Conservation (phyloP, 2,888 invertebrate species). For the Suillia variegata region DNA sequence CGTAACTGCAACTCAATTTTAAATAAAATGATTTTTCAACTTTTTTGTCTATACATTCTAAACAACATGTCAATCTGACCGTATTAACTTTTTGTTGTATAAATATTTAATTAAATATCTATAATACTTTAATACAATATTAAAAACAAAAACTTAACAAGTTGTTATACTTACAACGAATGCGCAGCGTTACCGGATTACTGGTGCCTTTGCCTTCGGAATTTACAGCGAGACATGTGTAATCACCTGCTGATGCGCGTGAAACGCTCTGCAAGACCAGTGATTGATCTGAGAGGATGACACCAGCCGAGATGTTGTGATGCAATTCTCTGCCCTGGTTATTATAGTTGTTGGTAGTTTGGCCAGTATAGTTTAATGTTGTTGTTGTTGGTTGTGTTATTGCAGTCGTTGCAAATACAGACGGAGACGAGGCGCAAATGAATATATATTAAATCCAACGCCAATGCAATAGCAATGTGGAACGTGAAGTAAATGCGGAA, state of each 20-base stretch:
- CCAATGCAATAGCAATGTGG: no score
- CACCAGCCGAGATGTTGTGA: conserved; percentile 80
- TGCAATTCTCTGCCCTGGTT: conserved; percentile 78
- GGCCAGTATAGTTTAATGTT: not conserved
- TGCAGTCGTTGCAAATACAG: conserved; percentile 12
- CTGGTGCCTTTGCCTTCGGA: conserved; percentile 81
- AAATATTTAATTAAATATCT: no score
- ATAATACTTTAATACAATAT: not conserved
- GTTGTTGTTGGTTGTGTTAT: conserved; percentile 6
- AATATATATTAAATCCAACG: not conserved
- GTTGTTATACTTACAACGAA: conserved; percentile 76
- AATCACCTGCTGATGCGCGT: conserved; percentile 82
- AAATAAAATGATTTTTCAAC: no score
- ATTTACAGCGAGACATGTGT: conserved; percentile 85
- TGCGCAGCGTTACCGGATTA: conserved; percentile 72
- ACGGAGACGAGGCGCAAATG: not conserved
- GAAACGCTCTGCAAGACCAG: conserved; percentile 84
- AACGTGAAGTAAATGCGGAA: conserved; percentile 8
- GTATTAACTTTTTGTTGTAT: no score
- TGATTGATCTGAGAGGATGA: conserved; percentile 85
- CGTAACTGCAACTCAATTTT: no score
- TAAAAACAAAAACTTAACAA: no score
- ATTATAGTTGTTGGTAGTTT: not conserved
- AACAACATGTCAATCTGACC: no score
- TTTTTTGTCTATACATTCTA: no score